Conservation (phyloP, 2,113 vertebrate species). For the Lampris incognitus region DNA sequence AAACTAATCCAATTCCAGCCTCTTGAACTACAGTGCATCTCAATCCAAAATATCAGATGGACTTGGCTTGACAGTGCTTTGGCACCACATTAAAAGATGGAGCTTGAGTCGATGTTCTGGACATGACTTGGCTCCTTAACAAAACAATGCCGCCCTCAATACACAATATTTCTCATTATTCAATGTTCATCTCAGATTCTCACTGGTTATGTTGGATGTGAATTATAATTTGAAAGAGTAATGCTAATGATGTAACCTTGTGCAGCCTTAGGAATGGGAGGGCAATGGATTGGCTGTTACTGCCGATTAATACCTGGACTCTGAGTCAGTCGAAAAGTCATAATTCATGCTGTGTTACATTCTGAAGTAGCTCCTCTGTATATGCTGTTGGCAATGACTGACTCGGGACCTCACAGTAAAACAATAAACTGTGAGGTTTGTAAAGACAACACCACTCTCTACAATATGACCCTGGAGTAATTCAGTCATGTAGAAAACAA, state of each 20-base stretch:
- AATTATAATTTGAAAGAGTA: slow-evolving; percentile 3
- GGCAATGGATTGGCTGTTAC: slow-evolving; percentile 8
- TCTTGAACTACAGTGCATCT: slow-evolving; percentile 1
- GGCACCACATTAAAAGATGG: not conserved
- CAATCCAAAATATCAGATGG: not conserved
- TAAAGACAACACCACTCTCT: slow-evolving; percentile 39
- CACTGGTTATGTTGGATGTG: not conserved
- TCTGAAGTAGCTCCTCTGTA: not conserved
- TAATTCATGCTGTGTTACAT: not conserved
- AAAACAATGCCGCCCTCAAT: not conserved
- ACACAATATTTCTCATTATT: not conserved
- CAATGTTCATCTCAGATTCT: slow-evolving; percentile 4
- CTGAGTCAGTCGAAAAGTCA: slow-evolving; percentile 13
- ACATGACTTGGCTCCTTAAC: not conserved
- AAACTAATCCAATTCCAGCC: not conserved
- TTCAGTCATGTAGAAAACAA: not conserved
- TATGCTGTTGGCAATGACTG: too few relatives aligned
- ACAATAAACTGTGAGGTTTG: not conserved
- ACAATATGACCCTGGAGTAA: slow-evolving; percentile 3
- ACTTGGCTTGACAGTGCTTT: not conserved
- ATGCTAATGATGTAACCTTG: slow-evolving; percentile 16
- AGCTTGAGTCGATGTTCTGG: slow-evolving; percentile 1
- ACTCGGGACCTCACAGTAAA: too few relatives aligned
- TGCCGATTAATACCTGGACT: not conserved
- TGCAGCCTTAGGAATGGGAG: not conserved